A percentile compares a stretch with the other conserved stretches of the same genome.
Conservation (phyloP, 1,140 invertebrate species). For the Subanguina moxae region DNA sequence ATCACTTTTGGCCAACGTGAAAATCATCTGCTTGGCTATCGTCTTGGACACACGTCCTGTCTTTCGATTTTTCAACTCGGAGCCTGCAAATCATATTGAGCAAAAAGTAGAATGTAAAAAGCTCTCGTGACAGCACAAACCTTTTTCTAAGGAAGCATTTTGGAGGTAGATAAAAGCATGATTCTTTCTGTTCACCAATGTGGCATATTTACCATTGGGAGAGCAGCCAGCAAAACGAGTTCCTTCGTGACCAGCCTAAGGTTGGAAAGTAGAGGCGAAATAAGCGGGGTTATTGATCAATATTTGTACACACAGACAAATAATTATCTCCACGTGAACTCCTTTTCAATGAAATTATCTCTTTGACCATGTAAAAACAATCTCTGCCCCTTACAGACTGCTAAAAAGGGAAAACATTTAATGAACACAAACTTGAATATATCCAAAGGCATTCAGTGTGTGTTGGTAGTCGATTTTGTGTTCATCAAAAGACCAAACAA, state of each 20-base stretch:
- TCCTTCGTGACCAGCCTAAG: conserved; percentile 29
- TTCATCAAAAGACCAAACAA: conserved; percentile 18
- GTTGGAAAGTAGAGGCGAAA: background rate
- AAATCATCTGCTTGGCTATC: conserved; percentile 29
- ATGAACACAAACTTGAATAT: conserved; percentile 10
- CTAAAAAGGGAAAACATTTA: conserved; percentile 13
- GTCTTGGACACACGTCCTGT: conserved; percentile 14
- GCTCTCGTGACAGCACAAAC: background rate
- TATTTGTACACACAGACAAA: no score
- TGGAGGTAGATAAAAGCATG: conserved; percentile 33
- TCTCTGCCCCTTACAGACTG: background rate
- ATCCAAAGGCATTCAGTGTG: conserved; percentile 23
- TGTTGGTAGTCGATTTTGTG: background rate
- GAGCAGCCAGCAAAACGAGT: conserved; percentile 29
- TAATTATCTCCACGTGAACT: no score
- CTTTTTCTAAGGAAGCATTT: conserved; percentile 26
- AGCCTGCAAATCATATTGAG: conserved; percentile 12
- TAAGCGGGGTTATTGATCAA: background rate
- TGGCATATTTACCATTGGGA: conserved; percentile 26
- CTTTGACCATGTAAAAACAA: no score
- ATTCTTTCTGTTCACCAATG: conserved; percentile 26
- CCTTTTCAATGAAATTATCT: no score
- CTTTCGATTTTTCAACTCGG: conserved; percentile 24
- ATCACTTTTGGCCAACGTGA: conserved; percentile 22
- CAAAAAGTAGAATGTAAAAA: conserved; percentile 1